Base-by-base conservation (phyloP, 2,888 invertebrate genomes). In the Noctua janthina region DNA sequence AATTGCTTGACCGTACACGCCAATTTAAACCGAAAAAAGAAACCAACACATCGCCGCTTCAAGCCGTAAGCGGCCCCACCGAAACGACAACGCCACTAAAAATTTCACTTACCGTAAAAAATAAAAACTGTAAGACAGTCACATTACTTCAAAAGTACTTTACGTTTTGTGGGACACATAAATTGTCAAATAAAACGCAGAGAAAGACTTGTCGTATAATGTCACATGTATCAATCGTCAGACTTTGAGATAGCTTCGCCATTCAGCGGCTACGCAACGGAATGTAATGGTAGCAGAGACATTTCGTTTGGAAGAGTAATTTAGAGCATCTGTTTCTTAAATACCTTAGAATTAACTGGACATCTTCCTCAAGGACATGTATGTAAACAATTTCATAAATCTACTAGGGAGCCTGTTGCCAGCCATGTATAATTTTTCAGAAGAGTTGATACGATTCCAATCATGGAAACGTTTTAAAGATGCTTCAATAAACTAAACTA, bases 201-300 rank as follows among this genome's bases (percentile, higher is more conserved):
- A 83, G 67, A 79, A 70, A 83, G 74, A 71, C 49, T 67, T 70
- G 84, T 79, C 86, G 78, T 88, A 82, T 90, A 90, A 84, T 87
- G 90, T 90, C 85, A 89, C 91, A 92, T 93, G 91, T 87, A 91
- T 93, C 93, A 92, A 91, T 93, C 91, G 92, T 80, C 90, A 80
- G 73, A 72, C 82, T 86, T 74, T 70, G 75, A 76, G 74, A 84
- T 81, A 77, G 83, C 79, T 90, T 84, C 84, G 87, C 90, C 90
- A 88, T 89, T 91, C 86, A 88, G 76, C 85, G 85, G 76, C 73
- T 81, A 75, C 78, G 74, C 66, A 68, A 59, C 76, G 86, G 87
- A 87, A 88, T 85, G 89, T 92, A 91, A 74, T 43, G 91, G 79
- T 76, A 81, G 82, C 77, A 84, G 39, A 35, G 6, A 79, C 35